Base-by-base conservation (phyloP, 2,888 invertebrate species). In the Lepeophtheirus nordmannii region DNA sequence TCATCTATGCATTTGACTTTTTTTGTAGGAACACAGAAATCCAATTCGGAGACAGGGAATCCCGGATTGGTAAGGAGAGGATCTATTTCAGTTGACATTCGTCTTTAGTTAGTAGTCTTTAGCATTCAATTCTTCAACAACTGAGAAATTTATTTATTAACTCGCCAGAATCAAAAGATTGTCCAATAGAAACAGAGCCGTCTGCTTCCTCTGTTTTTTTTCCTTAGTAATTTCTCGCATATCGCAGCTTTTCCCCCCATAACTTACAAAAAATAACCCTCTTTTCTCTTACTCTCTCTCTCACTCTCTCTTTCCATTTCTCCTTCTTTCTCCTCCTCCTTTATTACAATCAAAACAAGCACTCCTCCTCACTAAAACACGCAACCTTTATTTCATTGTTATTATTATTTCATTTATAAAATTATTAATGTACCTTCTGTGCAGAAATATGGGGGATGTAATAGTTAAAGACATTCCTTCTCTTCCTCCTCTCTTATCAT, bases 1-100 rank as follows among this genome's bases (percentile, higher is more conserved):
- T 89, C 89, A 17, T 62, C 62, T 17, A 68, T 53, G 10, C 67
- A 65, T 17, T 64, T 64, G 12, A 71, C 62, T 67, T 68, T 68
- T 67, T 68, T 69, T 12, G 58, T 64, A 20, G 70, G 70, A 30
- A 38, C 14, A 14, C 20, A 20, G 30, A 30, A 60, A 12, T 23
- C 23, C 60, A 37, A 37, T 11, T 57, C n/a, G 14, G 38, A n/a
- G 9, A 8, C 5, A 14, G 20, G 30, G 9, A n/a, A 58, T 14
- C 58, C 7, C 58, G 20, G 58, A 3, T 20, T 20, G 9, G 14
- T 46, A 14, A 46, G 53, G 53, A 46, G 53, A 2, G 53, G 53
- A 46, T 46, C 53, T n/a, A 14, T 46, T 17, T 46, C 53, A 5
- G 53, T 17, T 46, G n/a, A 14, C 17, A 46, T 14, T 11, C n/a